Evolutionary conservation across 1,140 invertebrate genomes (phyloP).

Genomic region (Lordiphosa mommai): DNA sequence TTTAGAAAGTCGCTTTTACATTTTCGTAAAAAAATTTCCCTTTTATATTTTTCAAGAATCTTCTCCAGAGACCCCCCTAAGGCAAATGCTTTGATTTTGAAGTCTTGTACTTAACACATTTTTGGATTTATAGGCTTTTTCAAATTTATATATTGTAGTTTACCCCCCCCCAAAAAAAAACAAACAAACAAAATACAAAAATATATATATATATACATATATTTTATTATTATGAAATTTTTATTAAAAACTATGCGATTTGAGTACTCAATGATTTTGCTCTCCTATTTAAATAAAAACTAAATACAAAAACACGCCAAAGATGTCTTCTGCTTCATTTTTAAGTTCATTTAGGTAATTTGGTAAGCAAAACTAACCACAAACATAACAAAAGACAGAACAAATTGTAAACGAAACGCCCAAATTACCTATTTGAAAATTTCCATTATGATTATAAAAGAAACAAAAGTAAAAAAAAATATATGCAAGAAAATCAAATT

Average conservation of each 20-base stretch:
- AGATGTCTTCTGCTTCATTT: slow-evolving; percentile 74
- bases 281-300: slow-evolving; percentile 65
- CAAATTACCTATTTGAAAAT: slow-evolving; percentile 38
- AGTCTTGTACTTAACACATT: slow-evolving; percentile 30
- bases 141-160: slow-evolving; percentile 73
- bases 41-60: slow-evolving; percentile 17
- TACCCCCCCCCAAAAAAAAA: slow-evolving; percentile 23
- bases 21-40: slow-evolving; percentile 6
- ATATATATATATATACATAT: slow-evolving; percentile 48
- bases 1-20: slow-evolving; percentile 6
- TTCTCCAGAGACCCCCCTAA: slow-evolving; percentile 35
- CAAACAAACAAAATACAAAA: slow-evolving; percentile 22
- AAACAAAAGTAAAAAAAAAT: slow-evolving; percentile 45
- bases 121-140: slow-evolving; percentile 73
- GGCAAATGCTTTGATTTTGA: slow-evolving; percentile 61
- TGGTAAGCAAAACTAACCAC: not conserved
- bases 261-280: slow-evolving; percentile 70
- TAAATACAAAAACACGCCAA: slow-evolving; percentile 60
- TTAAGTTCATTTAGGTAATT: slow-evolving; percentile 50
- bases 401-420: not conserved
- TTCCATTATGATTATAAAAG: slow-evolving; percentile 45
- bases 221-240: slow-evolving; percentile 73
- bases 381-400: not conserved
- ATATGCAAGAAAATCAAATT: slow-evolving; percentile 72
- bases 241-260: slow-evolving; percentile 65